Evolutionary conservation across 2,888 invertebrate genomes (phyloP).

Genomic region (Sclerodermus sp.): DNA sequence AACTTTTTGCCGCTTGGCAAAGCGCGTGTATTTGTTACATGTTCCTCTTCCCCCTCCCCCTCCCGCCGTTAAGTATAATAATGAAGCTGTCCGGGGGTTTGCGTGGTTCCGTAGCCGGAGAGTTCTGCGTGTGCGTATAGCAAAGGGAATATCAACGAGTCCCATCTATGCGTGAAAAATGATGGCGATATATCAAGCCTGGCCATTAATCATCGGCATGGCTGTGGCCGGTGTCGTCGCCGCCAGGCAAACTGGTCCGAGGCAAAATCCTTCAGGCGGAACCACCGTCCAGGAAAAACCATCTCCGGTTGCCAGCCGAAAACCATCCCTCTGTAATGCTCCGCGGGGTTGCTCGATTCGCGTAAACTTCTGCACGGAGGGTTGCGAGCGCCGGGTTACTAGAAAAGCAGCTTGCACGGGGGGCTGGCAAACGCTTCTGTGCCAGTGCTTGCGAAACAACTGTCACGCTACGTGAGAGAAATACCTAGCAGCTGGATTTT

Average conservation of each 20-base stretch:
- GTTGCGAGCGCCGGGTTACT: too few relatives aligned
- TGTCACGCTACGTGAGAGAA: too few relatives aligned
- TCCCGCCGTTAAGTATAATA: conserved; percentile 16
- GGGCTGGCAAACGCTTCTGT: too few relatives aligned
- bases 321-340: conserved; percentile 15
- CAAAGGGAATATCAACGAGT: conserved; percentile 39
- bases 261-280: conserved; percentile 39
- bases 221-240: conserved; percentile 25
- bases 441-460: too few relatives aligned
- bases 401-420: too few relatives aligned
- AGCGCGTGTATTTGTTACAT: too few relatives aligned
- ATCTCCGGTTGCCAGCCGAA: conserved; percentile 24
- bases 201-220: conserved; percentile 44
- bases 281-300: conserved; percentile 33
- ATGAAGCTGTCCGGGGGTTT: conserved; percentile 33
- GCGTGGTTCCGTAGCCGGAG: conserved; percentile 1
- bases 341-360: not conserved
- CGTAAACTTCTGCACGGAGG: too few relatives aligned
- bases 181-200: conserved; percentile 43
- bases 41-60: not conserved
- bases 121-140: conserved; percentile 8
- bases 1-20: too few relatives aligned
- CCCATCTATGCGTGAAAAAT: conserved; percentile 52
- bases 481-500: too few relatives aligned
- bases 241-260: conserved; percentile 10